These are phyloP conservation scores for Merodon equestris DNA, from an alignment of 2,888 invertebrate genomes.

Conservation along the genomic window DNA sequence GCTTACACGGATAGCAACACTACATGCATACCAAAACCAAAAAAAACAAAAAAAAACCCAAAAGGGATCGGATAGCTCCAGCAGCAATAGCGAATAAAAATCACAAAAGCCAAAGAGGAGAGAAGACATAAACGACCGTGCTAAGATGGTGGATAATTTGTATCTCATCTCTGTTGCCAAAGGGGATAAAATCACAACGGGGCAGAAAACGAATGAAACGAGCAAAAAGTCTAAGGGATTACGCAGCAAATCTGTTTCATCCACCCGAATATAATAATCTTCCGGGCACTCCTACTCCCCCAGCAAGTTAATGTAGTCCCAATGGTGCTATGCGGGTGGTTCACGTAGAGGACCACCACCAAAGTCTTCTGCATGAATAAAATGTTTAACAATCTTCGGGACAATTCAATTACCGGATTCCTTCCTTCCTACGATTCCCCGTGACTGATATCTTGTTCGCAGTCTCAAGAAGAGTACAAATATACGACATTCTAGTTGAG, in stretches of 20 bases:
- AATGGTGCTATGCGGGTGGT: constrained; percentile 7
- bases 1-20: constrained; percentile 1
- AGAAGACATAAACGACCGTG: constrained; percentile 58
- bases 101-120: constrained; percentile 23
- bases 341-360: constrained; percentile 1
- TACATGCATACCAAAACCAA: background rate
- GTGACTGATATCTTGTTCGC: background rate
- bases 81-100: constrained; percentile 23
- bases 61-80: background rate
- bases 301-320: constrained; percentile 66
- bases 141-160: constrained; percentile 69
- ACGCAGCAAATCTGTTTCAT: constrained; percentile 68
- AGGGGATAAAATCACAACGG: constrained; percentile 30
- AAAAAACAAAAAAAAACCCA: too few species aligned
- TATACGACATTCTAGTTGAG: constrained; percentile 37
- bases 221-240: constrained; percentile 61
- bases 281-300: constrained; percentile 60
- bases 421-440: constrained; percentile 5
- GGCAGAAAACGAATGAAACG: constrained; percentile 13
- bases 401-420: constrained; percentile 64
- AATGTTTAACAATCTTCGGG: constrained; percentile 65
- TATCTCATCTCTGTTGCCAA: constrained; percentile 58
- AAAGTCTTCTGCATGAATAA: constrained; percentile 51
- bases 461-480: constrained; percentile 4
- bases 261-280: constrained; percentile 69